Conservation (phyloP, 2,113 vertebrate species). For the Anolis sagrei region DNA sequence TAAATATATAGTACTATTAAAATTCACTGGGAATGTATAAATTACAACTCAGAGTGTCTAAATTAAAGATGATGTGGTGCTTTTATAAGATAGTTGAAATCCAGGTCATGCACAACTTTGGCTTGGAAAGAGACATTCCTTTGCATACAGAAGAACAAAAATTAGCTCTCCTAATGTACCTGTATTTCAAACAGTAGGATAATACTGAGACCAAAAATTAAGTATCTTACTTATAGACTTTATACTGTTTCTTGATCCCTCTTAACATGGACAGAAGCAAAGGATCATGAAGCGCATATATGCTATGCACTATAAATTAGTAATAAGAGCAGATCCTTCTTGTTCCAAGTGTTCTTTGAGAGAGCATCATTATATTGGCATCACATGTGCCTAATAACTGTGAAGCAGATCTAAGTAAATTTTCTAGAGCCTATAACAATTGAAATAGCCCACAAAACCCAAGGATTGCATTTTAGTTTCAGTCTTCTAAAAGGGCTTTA, state of each 20-base stretch:
- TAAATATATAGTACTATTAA: neutral
- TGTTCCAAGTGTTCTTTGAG: too few relatives aligned
- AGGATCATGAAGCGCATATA: neutral
- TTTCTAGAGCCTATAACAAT: neutral
- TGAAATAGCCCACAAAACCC: neutral
- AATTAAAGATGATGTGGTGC: conserved; percentile 21
- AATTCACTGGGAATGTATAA: neutral
- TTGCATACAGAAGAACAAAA: neutral
- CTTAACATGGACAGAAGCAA: neutral
- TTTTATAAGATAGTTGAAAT: conserved; percentile 25
- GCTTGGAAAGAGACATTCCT: neutral
- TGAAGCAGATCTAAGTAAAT: too few relatives aligned
- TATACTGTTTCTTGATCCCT: neutral
- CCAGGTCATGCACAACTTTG: neutral
- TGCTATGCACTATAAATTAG: neutral
- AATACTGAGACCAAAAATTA: neutral
- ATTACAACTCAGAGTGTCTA: neutral
- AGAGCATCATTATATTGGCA: too few relatives aligned
- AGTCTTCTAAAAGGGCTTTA: neutral
- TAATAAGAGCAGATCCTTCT: neutral
- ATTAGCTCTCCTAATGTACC: neutral
- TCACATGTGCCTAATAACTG: too few relatives aligned
- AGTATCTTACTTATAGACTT: neutral
- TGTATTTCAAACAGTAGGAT: neutral
- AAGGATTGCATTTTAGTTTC: neutral